Base-by-base conservation (phyloP, 2,888 invertebrate species). In the Tetragonula carbonaria region DNA sequence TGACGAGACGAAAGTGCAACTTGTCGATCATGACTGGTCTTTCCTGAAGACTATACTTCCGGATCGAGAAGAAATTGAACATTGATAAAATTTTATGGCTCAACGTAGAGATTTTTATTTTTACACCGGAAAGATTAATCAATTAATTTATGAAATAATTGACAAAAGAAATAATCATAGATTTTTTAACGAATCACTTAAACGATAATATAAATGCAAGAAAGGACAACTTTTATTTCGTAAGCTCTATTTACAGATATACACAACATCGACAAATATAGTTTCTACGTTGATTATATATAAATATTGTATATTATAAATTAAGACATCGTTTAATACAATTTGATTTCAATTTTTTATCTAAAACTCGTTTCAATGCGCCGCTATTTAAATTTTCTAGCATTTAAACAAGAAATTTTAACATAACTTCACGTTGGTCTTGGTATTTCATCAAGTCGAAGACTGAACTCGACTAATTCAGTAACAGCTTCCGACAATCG, bases 31-130 rank as follows among this genome's bases (percentile, higher is more conserved):
- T 38, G 88, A 94, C 82, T 94, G 94, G 94, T 87, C 85, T 28
- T 94, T 93, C 66, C 81, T 94, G 53, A 89, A 91, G 2, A 88
- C 88, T 16, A 89, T 94, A 87, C 84, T 94, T 63, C 92, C 93
- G 0, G 92, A 91, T 78, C 86, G 82, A 80, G 68, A 86, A 28
- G 80, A 70, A 18, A 77, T 74, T 14, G 80, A 76, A 21, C 68
- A 57, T 51, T 80, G 57, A 85, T 74, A 16, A 38, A 18, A n/a
- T 14, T 59, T 23, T 57, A 45, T 14, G 2, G 14, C 4, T 0
- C n/a, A n/a, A 14, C 2, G 11, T 62, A 28, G 38, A 18, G n/a
- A 76, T 57, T 23, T 57, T 18, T n/a, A 62, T 21, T 50, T 4
- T 16, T 16, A 14, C 28, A 18, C 4, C 4, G 2, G n/a, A 51